Conservation (phyloP, 1,140 invertebrate species). For the Ericerus pela region DNA sequence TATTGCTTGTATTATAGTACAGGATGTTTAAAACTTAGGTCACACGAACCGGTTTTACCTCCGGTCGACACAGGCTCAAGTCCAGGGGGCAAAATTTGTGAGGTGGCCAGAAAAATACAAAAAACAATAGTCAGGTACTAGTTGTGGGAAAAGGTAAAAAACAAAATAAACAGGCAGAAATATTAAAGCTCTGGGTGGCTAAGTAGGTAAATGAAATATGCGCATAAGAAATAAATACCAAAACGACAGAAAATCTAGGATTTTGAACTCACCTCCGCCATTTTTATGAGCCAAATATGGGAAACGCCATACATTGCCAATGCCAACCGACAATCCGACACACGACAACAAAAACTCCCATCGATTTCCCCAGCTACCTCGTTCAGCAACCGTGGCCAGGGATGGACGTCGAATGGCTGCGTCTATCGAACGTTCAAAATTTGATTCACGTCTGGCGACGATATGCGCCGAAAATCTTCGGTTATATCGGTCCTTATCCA, state of each 20-base stretch:
- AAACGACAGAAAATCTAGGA: too few species aligned
- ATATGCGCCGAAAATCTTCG: constrained; percentile 24
- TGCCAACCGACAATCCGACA: constrained; percentile 62
- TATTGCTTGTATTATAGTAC: too few species aligned
- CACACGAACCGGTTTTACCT: too few species aligned
- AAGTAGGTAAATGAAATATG: background rate
- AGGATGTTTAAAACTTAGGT: too few species aligned
- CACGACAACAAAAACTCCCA: constrained; percentile 63
- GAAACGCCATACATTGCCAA: constrained; percentile 80
- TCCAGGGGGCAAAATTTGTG: too few species aligned
- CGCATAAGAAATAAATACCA: too few species aligned
- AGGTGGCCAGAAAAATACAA: too few species aligned
- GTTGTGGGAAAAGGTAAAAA: too few species aligned
- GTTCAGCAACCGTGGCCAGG: constrained; percentile 28
- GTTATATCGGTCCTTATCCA: constrained; percentile 1
- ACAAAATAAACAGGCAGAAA: too few species aligned
- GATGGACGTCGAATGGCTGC: constrained; percentile 27
- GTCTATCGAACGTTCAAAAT: constrained; percentile 22
- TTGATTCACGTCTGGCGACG: constrained; percentile 22
- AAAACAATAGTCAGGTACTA: too few species aligned
- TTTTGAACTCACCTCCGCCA: constrained; percentile 48
- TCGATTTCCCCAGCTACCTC: constrained; percentile 55
- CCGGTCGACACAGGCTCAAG: too few species aligned
- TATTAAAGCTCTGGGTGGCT: background rate
- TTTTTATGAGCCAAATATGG: constrained; percentile 69